A percentile compares a stretch with the other conserved stretches of the same genome.
Conservation (phyloP, 2,797 vertebrate species). For the Siniperca obscura region DNA sequence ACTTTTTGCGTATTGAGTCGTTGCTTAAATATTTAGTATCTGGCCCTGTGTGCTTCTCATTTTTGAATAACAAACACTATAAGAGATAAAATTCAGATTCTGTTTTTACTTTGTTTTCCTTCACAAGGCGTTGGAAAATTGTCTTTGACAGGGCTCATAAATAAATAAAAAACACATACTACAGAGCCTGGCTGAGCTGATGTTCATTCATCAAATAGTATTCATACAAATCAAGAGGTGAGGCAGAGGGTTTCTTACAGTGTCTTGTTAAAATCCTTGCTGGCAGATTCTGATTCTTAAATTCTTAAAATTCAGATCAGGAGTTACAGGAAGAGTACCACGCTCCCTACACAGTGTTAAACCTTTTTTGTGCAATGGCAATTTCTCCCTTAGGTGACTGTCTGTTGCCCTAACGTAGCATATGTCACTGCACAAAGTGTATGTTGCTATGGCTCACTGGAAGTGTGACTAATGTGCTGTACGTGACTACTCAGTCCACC, state of each 20-base stretch:
- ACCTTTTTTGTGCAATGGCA: neutral
- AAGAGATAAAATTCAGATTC: conserved; percentile 11
- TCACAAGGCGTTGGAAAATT: neutral
- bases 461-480: conserved; percentile 66
- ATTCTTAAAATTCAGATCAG: conserved; percentile 11
- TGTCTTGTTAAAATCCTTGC: conserved; percentile 2
- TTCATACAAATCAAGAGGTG: conserved; percentile 10
- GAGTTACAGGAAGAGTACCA: neutral
- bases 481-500: conserved; percentile 51
- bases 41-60: neutral
- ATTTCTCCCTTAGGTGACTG: conserved; percentile 40
- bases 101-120: conserved; percentile 23
- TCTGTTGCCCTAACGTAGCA: conserved; percentile 44
- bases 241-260: neutral
- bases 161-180: conserved; percentile 8
- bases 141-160: conserved; percentile 26
- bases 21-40: conserved; percentile 30
- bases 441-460: conserved; percentile 55
- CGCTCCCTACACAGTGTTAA: conserved; percentile 4
- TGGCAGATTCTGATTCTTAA: neutral
- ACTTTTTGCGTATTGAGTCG: neutral
- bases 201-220: neutral
- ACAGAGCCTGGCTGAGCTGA: neutral
- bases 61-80: conserved; percentile 4
- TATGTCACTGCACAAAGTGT: conserved; percentile 58